Percentiles rank a stretch among this genome's conserved stretches.
Conservation (phyloP, 2,113 vertebrate genomes). For the Eclectus roratus region DNA sequence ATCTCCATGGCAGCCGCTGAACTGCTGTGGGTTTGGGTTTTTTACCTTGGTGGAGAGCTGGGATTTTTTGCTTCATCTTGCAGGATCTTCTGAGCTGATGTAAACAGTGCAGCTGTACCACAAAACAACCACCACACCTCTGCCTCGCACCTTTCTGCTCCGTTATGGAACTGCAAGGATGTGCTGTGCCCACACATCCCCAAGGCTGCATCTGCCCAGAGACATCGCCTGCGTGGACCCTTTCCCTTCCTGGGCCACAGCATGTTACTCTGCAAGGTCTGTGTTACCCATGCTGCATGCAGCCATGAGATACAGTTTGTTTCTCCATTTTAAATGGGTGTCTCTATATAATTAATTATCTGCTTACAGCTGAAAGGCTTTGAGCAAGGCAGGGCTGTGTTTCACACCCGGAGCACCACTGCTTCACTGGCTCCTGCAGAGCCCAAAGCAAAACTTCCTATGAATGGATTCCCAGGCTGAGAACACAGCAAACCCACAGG, state of each 20-base stretch:
- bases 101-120: neutral
- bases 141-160: neutral
- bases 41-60: neutral
- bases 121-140: neutral
- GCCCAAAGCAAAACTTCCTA: neutral
- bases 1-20: neutral
- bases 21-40: neutral
- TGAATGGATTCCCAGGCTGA: neutral
- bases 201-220: neutral
- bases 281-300: neutral
- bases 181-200: accelerated
- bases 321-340: neutral
- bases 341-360: neutral
- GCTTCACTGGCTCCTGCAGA: neutral
- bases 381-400: neutral
- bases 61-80: neutral
- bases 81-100: neutral
- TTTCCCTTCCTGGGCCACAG: neutral
- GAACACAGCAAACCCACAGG: neutral
- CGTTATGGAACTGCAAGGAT: neutral
- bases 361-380: neutral
- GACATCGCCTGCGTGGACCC: neutral
- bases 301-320: neutral
- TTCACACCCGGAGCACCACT: neutral
- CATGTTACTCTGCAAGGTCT: neutral